phyloP scores from a whole-genome alignment of 53 echinoderm and acorn worm species.

The Luidia sarsii region DNA sequence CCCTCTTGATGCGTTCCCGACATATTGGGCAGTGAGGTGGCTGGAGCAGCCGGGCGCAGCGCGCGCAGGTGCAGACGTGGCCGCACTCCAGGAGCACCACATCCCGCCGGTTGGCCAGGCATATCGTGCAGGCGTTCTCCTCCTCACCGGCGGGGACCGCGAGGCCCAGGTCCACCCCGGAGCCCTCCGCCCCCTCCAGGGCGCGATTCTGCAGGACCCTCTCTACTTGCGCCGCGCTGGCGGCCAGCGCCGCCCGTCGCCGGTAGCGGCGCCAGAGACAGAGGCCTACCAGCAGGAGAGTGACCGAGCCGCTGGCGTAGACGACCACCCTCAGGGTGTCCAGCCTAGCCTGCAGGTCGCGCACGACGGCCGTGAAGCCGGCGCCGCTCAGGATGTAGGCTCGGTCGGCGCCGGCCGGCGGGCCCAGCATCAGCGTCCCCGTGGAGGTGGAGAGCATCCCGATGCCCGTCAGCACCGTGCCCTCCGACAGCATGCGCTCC shows the following conservation, averaged over 20 bases:
- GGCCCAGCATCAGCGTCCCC: constrained; percentile 66
- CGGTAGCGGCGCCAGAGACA: constrained; percentile 66
- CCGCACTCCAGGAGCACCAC: constrained; percentile 94
- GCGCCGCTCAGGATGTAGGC: constrained; percentile 73
- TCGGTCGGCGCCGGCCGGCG: constrained; percentile 60
- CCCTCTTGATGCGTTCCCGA: constrained; percentile 82
- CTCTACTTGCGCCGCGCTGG: constrained; percentile 65
- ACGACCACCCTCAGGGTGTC: constrained; percentile 68
- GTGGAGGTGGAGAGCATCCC: constrained; percentile 80
- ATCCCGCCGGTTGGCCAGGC: constrained; percentile 79
- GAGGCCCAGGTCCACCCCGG: constrained; percentile 54
- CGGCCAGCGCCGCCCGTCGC: constrained; percentile 57
- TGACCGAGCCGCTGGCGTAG: constrained; percentile 74
- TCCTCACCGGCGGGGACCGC: constrained; percentile 47
- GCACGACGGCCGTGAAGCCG: constrained; percentile 64
- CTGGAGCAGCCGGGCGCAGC: constrained; percentile 71
- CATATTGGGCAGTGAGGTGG: constrained; percentile 99
- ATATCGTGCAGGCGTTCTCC: constrained; percentile 82
- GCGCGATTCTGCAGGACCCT: constrained; percentile 72
- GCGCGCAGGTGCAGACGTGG: constrained; percentile 89
- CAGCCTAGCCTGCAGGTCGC: constrained; percentile 69
- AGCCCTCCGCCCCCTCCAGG: constrained; percentile 60
- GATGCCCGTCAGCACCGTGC: constrained; percentile 77
- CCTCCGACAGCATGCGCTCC: constrained; percentile 90
- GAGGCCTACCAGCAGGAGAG: constrained; percentile 55